Evolutionary conservation across 2,797 vertebrate species (phyloP).

Genomic region (Ispidina lecontei): DNA sequence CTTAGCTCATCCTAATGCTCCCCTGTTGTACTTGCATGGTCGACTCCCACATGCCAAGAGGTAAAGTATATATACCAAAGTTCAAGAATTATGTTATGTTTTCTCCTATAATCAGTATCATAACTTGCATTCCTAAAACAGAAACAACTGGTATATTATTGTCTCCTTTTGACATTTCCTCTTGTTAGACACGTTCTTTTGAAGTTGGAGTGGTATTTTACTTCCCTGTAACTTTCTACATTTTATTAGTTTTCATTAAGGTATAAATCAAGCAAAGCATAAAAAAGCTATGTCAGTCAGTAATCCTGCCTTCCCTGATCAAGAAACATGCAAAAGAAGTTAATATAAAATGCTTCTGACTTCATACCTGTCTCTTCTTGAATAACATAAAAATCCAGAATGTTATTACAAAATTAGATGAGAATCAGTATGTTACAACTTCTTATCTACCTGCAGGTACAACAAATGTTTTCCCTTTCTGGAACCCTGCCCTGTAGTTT

Average conservation of each 20-base stretch:
- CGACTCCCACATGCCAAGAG: not conserved
- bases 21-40: not conserved
- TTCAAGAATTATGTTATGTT: not conserved
- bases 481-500: not conserved
- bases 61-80: not conserved
- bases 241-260: constrained; percentile 18
- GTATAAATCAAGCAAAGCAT: constrained; percentile 23
- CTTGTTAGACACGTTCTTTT: not conserved
- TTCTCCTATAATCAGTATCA: not conserved
- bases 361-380: not conserved
- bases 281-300: not conserved
- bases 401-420: not conserved
- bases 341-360: not conserved
- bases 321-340: not conserved
- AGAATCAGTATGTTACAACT: not conserved
- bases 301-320: not conserved
- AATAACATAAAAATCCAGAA: not conserved
- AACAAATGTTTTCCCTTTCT: not conserved
- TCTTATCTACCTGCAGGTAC: not conserved
- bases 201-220: not conserved
- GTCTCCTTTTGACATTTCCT: not conserved
- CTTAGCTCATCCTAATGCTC: not conserved
- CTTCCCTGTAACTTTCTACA: not conserved
- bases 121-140: not conserved
- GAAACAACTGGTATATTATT: not conserved